A percentile compares a stretch with the other conserved stretches of the same genome.
Conservation (phyloP, 2,888 invertebrate species). For the Tortricodes alternella region DNA sequence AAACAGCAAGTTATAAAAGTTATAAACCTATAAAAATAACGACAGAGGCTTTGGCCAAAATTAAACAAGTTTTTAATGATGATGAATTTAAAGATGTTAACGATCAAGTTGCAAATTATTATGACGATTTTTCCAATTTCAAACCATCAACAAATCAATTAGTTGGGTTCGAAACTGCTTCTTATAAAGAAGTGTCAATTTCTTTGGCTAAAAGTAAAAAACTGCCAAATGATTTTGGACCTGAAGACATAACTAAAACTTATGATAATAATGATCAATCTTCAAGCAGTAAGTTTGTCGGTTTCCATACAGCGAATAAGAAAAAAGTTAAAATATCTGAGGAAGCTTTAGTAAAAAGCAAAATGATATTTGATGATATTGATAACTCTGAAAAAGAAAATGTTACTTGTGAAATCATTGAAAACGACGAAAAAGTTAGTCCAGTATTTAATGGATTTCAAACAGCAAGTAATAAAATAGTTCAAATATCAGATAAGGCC, state of each 20-base stretch:
- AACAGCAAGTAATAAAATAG: conserved; percentile 56
- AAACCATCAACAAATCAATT: not conserved
- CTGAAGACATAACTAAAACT: not conserved
- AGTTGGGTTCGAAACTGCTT: conserved; percentile 29
- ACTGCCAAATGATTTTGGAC: not conserved
- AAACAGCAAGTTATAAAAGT: conserved; percentile 7
- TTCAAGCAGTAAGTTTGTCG: conserved; percentile 14
- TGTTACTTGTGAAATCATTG: conserved; percentile 17
- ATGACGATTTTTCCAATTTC: not conserved
- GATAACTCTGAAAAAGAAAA: conserved; percentile 47
- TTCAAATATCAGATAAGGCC: conserved; percentile 45
- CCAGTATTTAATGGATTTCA: conserved; percentile 44
- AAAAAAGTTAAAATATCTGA: conserved; percentile 47
- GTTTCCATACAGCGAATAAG: conserved; percentile 51
- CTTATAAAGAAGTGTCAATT: not conserved
- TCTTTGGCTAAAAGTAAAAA: not conserved
- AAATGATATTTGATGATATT: conserved; percentile 50
- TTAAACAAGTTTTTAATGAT: conserved; percentile 46
- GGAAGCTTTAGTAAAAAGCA: conserved; percentile 47
- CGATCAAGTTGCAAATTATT: not conserved
- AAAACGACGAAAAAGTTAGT: not conserved
- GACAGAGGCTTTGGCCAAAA: conserved; percentile 44
- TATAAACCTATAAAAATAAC: conserved; percentile 29
- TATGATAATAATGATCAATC: not conserved
- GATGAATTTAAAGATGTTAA: conserved; percentile 10